A percentile compares a stretch with the other conserved stretches of the same genome.
Conservation (phyloP, 1,140 invertebrate genomes). For the Leptopilina clavipes region DNA sequence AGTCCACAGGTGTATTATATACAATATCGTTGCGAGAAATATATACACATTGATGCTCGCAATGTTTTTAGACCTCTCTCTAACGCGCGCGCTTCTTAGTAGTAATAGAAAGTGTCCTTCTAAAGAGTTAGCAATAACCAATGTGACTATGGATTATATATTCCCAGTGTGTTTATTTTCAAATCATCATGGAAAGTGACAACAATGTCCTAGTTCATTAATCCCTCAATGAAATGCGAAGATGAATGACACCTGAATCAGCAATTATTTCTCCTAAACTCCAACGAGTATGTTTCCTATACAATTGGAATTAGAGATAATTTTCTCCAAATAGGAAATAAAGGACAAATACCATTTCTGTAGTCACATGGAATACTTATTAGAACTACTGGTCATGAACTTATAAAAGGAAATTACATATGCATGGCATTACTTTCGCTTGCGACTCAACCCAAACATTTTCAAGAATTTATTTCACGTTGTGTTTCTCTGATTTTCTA, state of each 20-base stretch:
- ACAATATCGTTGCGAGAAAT: not conserved
- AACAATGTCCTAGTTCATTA: conserved; percentile 19
- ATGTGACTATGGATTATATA: conserved; percentile 9
- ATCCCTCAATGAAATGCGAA: not conserved
- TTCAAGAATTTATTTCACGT: no score
- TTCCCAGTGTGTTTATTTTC: not conserved
- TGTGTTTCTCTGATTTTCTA: no score
- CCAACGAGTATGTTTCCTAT: no score
- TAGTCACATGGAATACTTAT: not conserved
- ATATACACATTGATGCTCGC: not conserved
- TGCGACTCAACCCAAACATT: not conserved
- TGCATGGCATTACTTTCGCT: not conserved
- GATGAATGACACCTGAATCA: conserved; percentile 13
- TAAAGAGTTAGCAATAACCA: not conserved
- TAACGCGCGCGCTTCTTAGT: not conserved
- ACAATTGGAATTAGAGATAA: no score
- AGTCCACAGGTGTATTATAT: not conserved
- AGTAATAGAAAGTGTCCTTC: conserved; percentile 29
- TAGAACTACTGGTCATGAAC: not conserved
- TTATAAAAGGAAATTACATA: conserved; percentile 9
- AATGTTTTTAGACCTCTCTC: not conserved
- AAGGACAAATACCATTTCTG: not conserved
- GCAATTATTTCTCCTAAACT: not conserved
- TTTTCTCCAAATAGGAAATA: conserved; percentile 7
- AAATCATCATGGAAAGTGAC: conserved; percentile 10